Percentiles rank a stretch among this genome's conserved stretches.
Evolutionary conservation across 2,797 vertebrate species (phyloP).

Genomic region (Enteromius treurensis): DNA sequence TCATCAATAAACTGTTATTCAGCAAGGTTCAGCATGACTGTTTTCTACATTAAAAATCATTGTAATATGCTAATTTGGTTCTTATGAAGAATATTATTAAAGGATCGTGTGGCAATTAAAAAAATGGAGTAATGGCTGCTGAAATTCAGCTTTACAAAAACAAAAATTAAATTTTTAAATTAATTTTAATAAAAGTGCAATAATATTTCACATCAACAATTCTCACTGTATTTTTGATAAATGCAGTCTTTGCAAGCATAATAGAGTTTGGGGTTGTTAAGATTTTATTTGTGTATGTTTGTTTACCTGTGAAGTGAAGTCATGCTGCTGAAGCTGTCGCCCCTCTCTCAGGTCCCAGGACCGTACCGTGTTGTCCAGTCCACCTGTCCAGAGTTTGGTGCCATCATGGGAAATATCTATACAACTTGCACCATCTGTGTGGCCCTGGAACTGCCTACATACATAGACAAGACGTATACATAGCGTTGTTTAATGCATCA

Average conservation of each 20-base stretch:
- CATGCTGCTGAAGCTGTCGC: slow-evolving; percentile 95
- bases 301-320: slow-evolving; percentile 96
- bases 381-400: slow-evolving; percentile 96
- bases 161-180: background rate
- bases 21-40: background rate
- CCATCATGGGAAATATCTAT: slow-evolving; percentile 98
- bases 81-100: background rate
- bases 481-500: background rate
- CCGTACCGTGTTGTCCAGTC: slow-evolving; percentile 95
- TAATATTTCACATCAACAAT: background rate
- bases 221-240: background rate
- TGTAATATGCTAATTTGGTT: too few species aligned
- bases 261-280: background rate
- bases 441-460: slow-evolving; percentile 93
- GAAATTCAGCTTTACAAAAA: background rate
- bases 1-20: background rate
- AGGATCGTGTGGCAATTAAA: background rate
- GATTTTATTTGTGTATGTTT: background rate
- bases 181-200: background rate
- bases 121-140: background rate
- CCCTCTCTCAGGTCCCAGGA: slow-evolving; percentile 97
- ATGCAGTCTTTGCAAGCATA: background rate
- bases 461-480: background rate
- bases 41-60: background rate
- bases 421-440: slow-evolving; percentile 96